Evolutionary conservation across 2,888 invertebrate species (phyloP).

Genomic region (Peribatodes rhomboidaria): DNA sequence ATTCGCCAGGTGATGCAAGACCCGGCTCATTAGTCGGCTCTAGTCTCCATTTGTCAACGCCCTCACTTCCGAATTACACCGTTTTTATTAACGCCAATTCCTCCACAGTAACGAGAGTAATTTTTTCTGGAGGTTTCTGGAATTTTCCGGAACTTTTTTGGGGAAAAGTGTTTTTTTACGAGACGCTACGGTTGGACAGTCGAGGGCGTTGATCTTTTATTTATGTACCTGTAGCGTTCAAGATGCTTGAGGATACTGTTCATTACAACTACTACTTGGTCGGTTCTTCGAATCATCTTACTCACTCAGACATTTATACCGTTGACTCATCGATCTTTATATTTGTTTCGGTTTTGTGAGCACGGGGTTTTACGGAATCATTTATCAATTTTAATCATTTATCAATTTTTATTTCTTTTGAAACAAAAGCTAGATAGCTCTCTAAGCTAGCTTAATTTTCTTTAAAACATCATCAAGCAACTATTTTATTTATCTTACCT

Average conservation of each 20-base stretch:
- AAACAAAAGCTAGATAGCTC: too few relatives aligned
- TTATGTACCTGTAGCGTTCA: constrained; percentile 40
- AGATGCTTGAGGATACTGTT: constrained; percentile 1
- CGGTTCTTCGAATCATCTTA: constrained; percentile 26
- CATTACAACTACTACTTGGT: background rate
- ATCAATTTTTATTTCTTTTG: too few relatives aligned
- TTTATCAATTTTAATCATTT: background rate
- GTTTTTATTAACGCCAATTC: constrained; percentile 82
- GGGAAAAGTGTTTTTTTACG: constrained; percentile 55
- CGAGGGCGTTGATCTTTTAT: constrained; percentile 57
- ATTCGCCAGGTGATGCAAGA: constrained; percentile 73
- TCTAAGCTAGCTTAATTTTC: too few relatives aligned
- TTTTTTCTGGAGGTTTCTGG: constrained; percentile 60
- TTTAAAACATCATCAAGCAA: too few relatives aligned
- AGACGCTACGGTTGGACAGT: constrained; percentile 37
- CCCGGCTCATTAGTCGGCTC: constrained; percentile 73
- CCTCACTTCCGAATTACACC: constrained; percentile 61
- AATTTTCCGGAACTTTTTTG: constrained; percentile 44
- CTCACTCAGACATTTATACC: constrained; percentile 16
- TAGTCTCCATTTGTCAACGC: constrained; percentile 78
- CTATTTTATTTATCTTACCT: too few relatives aligned
- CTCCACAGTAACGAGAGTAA: constrained; percentile 75
- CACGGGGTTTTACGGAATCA: background rate
- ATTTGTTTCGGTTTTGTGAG: background rate
- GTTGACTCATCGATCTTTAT: constrained; percentile 25